Base-by-base conservation (phyloP, 2,113 vertebrate species). In the Callorhinus ursinus region DNA sequence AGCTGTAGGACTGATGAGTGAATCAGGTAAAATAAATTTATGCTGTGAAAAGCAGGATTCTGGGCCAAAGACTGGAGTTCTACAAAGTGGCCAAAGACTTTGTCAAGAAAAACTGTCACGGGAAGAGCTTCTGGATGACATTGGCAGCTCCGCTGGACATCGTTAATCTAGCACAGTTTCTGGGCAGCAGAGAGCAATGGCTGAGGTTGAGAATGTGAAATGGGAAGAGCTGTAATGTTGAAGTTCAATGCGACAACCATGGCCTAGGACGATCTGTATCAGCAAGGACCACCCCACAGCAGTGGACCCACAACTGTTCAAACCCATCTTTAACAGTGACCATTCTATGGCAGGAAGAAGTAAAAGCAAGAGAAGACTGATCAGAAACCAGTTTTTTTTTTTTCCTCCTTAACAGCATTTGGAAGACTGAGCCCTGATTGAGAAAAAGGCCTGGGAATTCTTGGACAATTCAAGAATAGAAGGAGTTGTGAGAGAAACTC, bases 191-290 rank as follows among this genome's bases (percentile, higher is more conserved):
- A 72, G 71, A 84, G 7, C 19, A 39, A 53, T 16, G 46, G 46
- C 61, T 12, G n/a, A 84, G 22, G 7, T 4, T 9, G 31, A 24
- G n/a, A 31, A 39, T 1, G 0, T 84, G 39, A 86, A 26, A 9
- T 51, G 7, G 0, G 3, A 14, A 55, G 22, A 18, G 4, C 53
- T 24, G 24, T 55, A 5, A 63, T 19, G 4, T 0, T 16, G 1
- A 28, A 31, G 18, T 19, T 55, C 51, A 15, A 0, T 22, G 33
- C 63, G 59, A 83, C 22, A 83, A 42, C 33, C 1, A 4, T 18
- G 42, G 22, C 69, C 21, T 26, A 18, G 57, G 15, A n/a, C 33
- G 42, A 33, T 3, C 18, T 57, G 36, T 14, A 10, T n/a, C 19
- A 36, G 21, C 76, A 59, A 89, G 49, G 31, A 46, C 71, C 33